Evolutionary conservation across 2,888 invertebrate genomes (phyloP).

Genomic region (Galeruca laticollis): DNA sequence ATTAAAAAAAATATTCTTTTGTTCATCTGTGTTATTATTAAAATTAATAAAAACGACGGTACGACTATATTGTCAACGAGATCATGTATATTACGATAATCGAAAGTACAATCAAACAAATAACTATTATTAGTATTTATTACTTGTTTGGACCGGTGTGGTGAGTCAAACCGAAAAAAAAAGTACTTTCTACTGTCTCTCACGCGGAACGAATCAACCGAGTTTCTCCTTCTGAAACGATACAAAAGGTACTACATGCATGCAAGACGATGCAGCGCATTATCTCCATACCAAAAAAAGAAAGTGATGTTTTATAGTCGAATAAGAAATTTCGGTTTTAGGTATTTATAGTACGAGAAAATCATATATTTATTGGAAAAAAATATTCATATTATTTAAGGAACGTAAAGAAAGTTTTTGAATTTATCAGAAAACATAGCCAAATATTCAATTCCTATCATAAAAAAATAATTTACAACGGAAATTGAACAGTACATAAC

Average conservation of each 20-base stretch:
- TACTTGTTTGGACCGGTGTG: background rate
- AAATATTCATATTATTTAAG: background rate
- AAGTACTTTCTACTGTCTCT: slow-evolving; percentile 27
- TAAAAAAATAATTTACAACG: too few species aligned
- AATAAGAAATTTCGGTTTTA: background rate
- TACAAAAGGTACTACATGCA: slow-evolving; percentile 4
- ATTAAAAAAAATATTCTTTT: too few species aligned
- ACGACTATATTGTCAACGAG: too few species aligned
- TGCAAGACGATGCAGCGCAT: background rate
- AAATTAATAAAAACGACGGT: too few species aligned
- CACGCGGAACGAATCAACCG: slow-evolving; percentile 24
- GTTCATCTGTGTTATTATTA: too few species aligned
- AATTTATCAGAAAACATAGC: background rate
- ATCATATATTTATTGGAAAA: background rate
- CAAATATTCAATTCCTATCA: too few species aligned
- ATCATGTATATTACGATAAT: too few species aligned
- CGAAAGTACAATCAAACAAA: background rate
- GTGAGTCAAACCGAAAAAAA: slow-evolving; percentile 12
- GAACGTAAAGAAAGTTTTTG: background rate
- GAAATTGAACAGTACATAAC: too few species aligned
- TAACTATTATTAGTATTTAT: background rate
- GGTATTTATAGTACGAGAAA: slow-evolving; percentile 7
- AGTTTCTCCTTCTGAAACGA: slow-evolving; percentile 21
- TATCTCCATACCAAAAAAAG: slow-evolving; percentile 10
- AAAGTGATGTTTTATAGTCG: slow-evolving; percentile 8